Evolutionary conservation across 2,113 vertebrate genomes (phyloP).

Genomic region (Cottus gobio): DNA sequence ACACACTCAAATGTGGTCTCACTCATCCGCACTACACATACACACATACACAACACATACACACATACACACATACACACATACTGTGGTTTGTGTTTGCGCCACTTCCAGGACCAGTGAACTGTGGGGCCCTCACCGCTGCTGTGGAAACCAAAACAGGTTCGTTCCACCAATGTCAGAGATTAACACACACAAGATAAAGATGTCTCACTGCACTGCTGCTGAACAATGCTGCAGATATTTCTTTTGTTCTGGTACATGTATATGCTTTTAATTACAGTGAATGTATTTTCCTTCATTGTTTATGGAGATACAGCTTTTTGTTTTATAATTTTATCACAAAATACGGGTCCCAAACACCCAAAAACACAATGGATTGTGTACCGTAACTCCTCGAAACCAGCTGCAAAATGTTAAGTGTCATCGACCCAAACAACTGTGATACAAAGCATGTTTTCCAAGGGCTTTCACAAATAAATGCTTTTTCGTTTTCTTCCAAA

Average conservation of each 20-base stretch:
- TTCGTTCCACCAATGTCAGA: conserved; percentile 65
- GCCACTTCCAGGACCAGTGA: conserved; percentile 74
- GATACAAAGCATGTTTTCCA: conserved; percentile 55
- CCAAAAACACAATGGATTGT: conserved; percentile 20
- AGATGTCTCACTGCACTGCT: conserved; percentile 44
- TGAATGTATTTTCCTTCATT: conserved; percentile 2
- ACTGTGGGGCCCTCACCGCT: conserved; percentile 68
- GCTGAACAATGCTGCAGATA: conserved; percentile 16
- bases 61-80: conserved; percentile 42
- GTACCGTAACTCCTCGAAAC: conserved; percentile 18
- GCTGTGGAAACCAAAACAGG: conserved; percentile 81
- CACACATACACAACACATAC: conserved; percentile 3
- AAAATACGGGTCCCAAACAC: conserved; percentile 1
- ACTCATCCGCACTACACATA: not conserved
- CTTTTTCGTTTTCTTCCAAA: conserved; percentile 9
- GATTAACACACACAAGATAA: conserved; percentile 65
- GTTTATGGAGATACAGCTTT: not conserved
- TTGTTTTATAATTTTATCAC: conserved; percentile 14
- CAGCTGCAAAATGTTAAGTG: conserved; percentile 55
- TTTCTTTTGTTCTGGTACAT: conserved; percentile 1
- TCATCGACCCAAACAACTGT: conserved; percentile 53
- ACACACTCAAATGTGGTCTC: conserved; percentile 57
- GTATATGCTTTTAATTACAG: conserved; percentile 5
- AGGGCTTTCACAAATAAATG: conserved; percentile 50
- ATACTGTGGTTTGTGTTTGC: conserved; percentile 79